These are phyloP conservation scores for Cantharis rustica DNA, from an alignment of 2,888 invertebrate species.

Conservation along the genomic window DNA sequence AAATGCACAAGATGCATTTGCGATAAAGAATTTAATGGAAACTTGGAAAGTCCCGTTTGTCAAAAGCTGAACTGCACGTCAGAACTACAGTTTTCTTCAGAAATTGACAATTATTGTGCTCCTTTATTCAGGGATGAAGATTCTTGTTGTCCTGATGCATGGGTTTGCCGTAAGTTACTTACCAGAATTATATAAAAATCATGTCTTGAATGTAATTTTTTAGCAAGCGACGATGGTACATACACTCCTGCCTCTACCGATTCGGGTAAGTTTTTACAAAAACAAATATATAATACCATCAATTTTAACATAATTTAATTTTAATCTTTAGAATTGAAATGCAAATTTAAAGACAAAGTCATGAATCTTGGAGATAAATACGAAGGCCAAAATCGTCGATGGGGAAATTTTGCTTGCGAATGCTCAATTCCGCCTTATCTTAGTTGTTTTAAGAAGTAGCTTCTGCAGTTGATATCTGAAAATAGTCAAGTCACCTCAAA, in stretches of 20 bases:
- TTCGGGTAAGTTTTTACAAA: not conserved
- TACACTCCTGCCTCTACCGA: not conserved
- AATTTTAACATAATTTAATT: not conserved
- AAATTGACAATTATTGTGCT: conserved; percentile 1
- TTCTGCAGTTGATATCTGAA: not conserved
- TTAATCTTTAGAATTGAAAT: not conserved
- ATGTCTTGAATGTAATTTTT: not conserved
- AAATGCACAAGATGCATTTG: conserved; percentile 9
- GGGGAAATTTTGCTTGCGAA: not conserved
- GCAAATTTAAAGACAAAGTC: not conserved
- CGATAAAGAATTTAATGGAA: not conserved
- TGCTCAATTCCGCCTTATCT: conserved; percentile 8
- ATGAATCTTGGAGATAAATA: conserved; percentile 3
- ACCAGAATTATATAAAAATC: no score
- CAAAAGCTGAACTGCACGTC: not conserved
- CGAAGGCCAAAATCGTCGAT: not conserved
- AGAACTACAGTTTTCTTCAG: not conserved
- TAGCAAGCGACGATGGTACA: not conserved
- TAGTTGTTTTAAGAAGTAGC: conserved; percentile 6
- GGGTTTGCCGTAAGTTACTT: conserved; percentile 12
- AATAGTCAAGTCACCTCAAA: no score
- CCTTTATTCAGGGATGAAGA: not conserved
- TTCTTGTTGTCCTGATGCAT: not conserved
- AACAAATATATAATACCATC: not conserved
- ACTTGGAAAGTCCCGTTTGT: not conserved